phyloP scores from a whole-genome alignment of 2,113 vertebrate genomes.

The Campylomormyrus tamandua region DNA sequence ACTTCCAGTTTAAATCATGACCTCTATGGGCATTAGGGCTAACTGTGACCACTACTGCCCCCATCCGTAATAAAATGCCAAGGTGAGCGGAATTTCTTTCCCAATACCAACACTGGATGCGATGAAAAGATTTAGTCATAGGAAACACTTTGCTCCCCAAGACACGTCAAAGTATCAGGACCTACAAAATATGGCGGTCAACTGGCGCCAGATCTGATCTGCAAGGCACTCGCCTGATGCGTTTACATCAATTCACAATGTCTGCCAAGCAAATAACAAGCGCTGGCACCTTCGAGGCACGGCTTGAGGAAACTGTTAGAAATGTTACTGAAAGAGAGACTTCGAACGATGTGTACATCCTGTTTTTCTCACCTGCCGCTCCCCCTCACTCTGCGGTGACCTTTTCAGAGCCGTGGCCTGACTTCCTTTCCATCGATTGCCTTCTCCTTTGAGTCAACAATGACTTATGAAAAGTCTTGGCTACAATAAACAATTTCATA shows the following conservation, averaged over 20 bases:
- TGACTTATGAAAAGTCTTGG: conserved; percentile 14
- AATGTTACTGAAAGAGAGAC: background rate
- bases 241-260: background rate
- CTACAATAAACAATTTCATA: conserved; percentile 8
- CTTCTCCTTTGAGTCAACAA: background rate
- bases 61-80: background rate
- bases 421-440: background rate
- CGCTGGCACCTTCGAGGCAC: background rate
- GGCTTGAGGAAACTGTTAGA: background rate
- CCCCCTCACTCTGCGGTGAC: background rate
- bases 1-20: background rate
- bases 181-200: background rate
- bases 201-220: background rate
- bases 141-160: background rate
- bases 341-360: background rate
- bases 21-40: background rate
- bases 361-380: background rate
- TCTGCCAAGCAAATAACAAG: background rate
- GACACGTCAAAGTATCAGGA: background rate
- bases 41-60: background rate
- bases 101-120: background rate
- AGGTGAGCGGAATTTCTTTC: background rate
- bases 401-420: background rate
- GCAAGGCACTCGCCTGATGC: background rate
- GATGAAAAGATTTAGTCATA: background rate